Evolutionary conservation across 2,888 invertebrate genomes (phyloP), one percentile per base, ranked within the genome.

Genomic region (Temnothorax unifasciatus): DNA sequence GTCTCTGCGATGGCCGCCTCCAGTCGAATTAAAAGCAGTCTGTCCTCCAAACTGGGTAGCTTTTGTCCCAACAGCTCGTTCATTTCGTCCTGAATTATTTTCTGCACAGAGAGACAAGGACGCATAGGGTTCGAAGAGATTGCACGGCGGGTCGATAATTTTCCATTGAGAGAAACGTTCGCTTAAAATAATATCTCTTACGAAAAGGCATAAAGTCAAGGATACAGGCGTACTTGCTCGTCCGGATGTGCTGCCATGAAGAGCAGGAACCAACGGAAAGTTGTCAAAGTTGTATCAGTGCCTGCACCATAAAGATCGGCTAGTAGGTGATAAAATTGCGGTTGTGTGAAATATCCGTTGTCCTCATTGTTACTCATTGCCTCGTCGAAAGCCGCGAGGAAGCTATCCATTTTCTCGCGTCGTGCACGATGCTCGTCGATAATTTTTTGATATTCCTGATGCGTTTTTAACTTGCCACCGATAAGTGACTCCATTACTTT

Each of bases 231-330:
- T 93, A 96, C 97, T 96, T 97, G 97, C 91, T 96, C 96, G 0
- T 96, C 95, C 2, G 96, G 96, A 94, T 97, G 94, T 59, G 96
- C 95, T 0, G 98, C 97, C 96, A 98, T 96, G 89, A 96, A 97
- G 25, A 98, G 95, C 21, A 98, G 94, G 91, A 97, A 97, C 98
- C 98, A 98, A 47, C 97, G 96, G 47, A 98, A 92, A 0, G 98
- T 97, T 0, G 97, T 96, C 82, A 97, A 95, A 0, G 98, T 97
- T 0, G 98, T 98, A 91, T 98, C 98, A 74, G 98, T 96, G 5
- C 98, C 98, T 18, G 98, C 98, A 0, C 98, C 98, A 92, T 98
- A 98, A 92, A 98, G 95, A 94, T 98, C 98, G 3, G 97, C 97
- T 85, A 98, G 93, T 44, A 98, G 95, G 93, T 97, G 97, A 89